These are phyloP conservation scores for Molossus alvarezi DNA, from an alignment of 2,797 vertebrate genomes.

Conservation along the genomic window DNA sequence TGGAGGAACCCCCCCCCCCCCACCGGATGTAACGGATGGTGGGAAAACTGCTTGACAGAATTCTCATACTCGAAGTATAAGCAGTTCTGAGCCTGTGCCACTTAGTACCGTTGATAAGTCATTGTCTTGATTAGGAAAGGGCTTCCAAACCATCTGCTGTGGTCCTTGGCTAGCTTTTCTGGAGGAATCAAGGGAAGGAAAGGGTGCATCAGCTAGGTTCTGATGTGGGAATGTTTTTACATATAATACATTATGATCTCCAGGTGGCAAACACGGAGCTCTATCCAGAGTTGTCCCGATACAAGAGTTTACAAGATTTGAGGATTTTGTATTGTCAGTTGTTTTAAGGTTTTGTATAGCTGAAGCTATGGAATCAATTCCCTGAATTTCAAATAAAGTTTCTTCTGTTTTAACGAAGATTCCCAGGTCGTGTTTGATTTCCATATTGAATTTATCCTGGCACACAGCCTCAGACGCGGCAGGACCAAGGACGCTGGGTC, in stretches of 20 bases:
- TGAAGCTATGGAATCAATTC: slow-evolving; percentile 87
- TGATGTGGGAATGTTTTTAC: slow-evolving; percentile 86
- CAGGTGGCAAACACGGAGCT: slow-evolving; percentile 85
- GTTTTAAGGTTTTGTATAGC: slow-evolving; percentile 88
- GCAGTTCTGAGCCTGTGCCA: slow-evolving; percentile 91
- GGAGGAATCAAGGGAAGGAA: slow-evolving; percentile 85
- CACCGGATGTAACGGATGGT: slow-evolving; percentile 90
- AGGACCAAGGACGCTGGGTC: slow-evolving; percentile 88
- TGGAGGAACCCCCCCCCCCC: slow-evolving; percentile 91
- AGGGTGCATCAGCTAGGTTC: slow-evolving; percentile 83
- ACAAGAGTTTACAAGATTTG: slow-evolving; percentile 85
- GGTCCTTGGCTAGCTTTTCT: slow-evolving; percentile 94
- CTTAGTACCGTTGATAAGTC: slow-evolving; percentile 88
- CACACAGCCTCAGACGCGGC: slow-evolving; percentile 85
- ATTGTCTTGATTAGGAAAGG: slow-evolving; percentile 91
- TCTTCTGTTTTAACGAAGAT: slow-evolving; percentile 88
- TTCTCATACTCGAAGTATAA: slow-evolving; percentile 93
- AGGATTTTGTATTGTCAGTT: slow-evolving; percentile 88
- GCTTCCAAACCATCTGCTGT: slow-evolving; percentile 96
- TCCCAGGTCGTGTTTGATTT: slow-evolving; percentile 86
- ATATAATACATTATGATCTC: slow-evolving; percentile 86
- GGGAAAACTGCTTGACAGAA: slow-evolving; percentile 97
- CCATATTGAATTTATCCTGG: slow-evolving; percentile 88
- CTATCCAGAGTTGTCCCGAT: slow-evolving; percentile 85
- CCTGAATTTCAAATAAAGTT: slow-evolving; percentile 88